These are phyloP conservation scores for Pseudocheirus occidentalis DNA, from an alignment of 2,797 vertebrate genomes.

Conservation along the genomic window DNA sequence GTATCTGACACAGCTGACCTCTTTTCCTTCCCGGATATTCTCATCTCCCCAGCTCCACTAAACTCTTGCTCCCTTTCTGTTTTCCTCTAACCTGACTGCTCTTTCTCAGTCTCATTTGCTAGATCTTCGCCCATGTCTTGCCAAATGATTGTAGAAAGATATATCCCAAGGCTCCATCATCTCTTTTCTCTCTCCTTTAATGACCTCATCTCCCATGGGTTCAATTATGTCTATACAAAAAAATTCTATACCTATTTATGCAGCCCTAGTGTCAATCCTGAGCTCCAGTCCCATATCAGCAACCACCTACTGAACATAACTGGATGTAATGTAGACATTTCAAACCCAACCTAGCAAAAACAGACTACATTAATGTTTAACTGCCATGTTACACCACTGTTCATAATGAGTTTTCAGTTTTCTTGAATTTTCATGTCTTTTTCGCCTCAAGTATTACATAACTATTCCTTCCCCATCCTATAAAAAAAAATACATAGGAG, in stretches of 20 bases:
- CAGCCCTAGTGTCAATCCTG: neutral
- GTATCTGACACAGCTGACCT: neutral
- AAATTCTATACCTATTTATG: neutral
- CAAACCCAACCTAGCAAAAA: neutral
- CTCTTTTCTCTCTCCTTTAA: neutral
- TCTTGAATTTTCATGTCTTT: neutral
- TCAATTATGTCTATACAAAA: neutral
- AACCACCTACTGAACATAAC: neutral
- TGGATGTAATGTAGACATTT: neutral
- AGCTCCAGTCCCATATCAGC: neutral
- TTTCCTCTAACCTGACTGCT: neutral
- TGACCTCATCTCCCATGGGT: neutral
- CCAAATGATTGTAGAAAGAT: neutral
- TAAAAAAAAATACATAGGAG: neutral
- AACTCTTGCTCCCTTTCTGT: neutral
- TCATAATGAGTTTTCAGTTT: neutral
- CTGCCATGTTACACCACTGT: neutral
- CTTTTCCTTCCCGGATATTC: neutral
- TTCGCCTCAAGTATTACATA: neutral
- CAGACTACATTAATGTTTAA: neutral
- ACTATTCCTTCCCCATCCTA: neutral
- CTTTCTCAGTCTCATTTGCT: neutral
- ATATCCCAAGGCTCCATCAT: neutral
- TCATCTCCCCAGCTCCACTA: neutral
- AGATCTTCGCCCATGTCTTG: neutral